Percentiles rank a stretch among this genome's conserved stretches.
These are phyloP conservation scores for Micoletzkya japonica DNA, from an alignment of 2,888 invertebrate species.

Conservation along the genomic window DNA sequence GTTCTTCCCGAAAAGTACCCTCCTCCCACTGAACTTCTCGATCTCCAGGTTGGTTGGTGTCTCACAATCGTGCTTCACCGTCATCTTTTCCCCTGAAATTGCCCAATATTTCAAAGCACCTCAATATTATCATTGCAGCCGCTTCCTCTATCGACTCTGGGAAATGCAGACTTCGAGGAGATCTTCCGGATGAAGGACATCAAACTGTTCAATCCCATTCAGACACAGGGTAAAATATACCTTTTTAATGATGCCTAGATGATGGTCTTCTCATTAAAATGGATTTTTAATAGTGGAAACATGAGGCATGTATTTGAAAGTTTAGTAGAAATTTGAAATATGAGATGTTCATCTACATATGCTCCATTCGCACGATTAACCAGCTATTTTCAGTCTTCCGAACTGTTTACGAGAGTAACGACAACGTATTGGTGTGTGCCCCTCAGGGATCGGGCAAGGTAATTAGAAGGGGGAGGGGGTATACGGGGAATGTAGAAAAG, in stretches of 20 bases:
- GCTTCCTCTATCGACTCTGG: constrained; percentile 83
- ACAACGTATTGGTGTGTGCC: constrained; percentile 85
- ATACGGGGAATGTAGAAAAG: too few relatives aligned
- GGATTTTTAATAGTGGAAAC: too few relatives aligned
- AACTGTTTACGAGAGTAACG: constrained; percentile 89
- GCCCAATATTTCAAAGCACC: too few relatives aligned
- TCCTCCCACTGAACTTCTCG: constrained; percentile 93
- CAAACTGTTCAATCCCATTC: constrained; percentile 95
- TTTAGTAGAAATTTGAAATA: too few relatives aligned
- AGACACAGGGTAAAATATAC: constrained; percentile 87
- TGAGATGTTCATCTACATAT: too few relatives aligned
- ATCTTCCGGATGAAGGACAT: constrained; percentile 81
- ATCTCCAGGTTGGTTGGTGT: constrained; percentile 69
- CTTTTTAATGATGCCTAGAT: too few relatives aligned
- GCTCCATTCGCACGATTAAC: neutral
- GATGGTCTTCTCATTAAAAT: too few relatives aligned
- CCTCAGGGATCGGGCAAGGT: constrained; percentile 66
- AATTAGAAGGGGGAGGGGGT: neutral
- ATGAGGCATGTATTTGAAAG: too few relatives aligned
- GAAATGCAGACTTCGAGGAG: constrained; percentile 82
- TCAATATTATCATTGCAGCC: constrained; percentile 73
- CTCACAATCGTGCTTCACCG: neutral
- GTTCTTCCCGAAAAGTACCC: constrained; percentile 96
- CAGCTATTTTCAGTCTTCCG: constrained; percentile 79
- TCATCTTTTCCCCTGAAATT: too few relatives aligned